Conservation (phyloP, 2,888 invertebrate genomes). For the Deladenus siricidicola region DNA sequence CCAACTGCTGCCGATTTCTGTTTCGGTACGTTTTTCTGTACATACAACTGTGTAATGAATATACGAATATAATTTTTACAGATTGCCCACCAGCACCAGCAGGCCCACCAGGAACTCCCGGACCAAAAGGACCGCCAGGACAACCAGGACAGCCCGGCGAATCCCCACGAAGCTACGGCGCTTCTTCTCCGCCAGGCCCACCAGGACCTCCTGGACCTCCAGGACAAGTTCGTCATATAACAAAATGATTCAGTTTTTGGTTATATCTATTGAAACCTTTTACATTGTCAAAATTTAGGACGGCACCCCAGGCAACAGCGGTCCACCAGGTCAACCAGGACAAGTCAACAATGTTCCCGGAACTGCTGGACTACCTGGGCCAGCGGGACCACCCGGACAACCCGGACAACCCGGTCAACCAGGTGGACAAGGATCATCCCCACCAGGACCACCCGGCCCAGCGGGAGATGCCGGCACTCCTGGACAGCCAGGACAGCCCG, state of each 20-base stretch:
- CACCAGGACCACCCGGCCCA: slow-evolving; percentile 13
- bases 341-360: background rate
- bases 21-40: background rate
- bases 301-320: background rate
- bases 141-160: slow-evolving; percentile 1
- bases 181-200: slow-evolving; percentile 1
- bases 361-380: slow-evolving; percentile 6
- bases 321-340: slow-evolving; percentile 2
- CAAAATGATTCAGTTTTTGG: background rate
- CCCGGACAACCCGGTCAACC: slow-evolving; percentile 12
- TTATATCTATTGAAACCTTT: background rate
- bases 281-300: no score
- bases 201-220: slow-evolving; percentile 9
- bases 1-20: slow-evolving; percentile 3
- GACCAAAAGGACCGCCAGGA: slow-evolving; percentile 1
- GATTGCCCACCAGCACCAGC: slow-evolving; percentile 5
- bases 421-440: background rate
- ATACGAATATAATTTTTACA: background rate
- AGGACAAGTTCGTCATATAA: background rate
- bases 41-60: background rate
- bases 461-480: slow-evolving; percentile 9
- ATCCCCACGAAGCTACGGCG: slow-evolving; percentile 1
- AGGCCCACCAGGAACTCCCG: slow-evolving; percentile 8
- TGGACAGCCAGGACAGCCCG: slow-evolving; percentile 14
- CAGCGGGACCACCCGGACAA: background rate